Conservation (phyloP, 2,113 vertebrate species). For the Coptodon bakossiorum region DNA sequence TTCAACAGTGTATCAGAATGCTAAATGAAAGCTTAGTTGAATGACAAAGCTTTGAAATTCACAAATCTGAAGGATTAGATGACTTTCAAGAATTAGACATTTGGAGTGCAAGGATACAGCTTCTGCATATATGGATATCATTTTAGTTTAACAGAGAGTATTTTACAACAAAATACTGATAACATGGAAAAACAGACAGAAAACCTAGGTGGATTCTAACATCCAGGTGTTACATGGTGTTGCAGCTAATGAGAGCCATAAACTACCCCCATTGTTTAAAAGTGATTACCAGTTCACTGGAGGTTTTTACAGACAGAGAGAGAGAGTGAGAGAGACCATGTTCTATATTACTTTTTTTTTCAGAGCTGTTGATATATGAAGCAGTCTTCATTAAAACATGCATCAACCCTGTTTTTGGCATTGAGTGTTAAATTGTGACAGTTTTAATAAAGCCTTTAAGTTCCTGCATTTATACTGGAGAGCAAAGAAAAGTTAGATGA, state of each 20-base stretch:
- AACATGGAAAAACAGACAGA: background rate
- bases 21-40: conserved; percentile 59
- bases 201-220: background rate
- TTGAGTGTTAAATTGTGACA: background rate
- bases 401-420: background rate
- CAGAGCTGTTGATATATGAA: background rate
- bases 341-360: background rate
- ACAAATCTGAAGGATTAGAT: conserved; percentile 52
- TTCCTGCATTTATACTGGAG: background rate
- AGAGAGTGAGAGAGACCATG: background rate
- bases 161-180: background rate
- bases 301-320: background rate
- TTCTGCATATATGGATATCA: conserved; percentile 5
- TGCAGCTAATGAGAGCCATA: background rate
- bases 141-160: background rate
- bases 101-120: conserved; percentile 10
- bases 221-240: background rate
- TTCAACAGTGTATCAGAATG: conserved; percentile 56
- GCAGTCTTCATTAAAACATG: background rate
- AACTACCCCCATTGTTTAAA: background rate
- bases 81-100: conserved; percentile 43
- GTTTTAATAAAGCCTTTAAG: background rate
- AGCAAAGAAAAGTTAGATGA: background rate
- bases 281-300: background rate
- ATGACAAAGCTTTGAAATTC: conserved; percentile 54